A percentile compares a stretch with the other conserved stretches of the same genome.
Conservation (phyloP, 2,113 vertebrate species). For the Cranoglanis bouderius region DNA sequence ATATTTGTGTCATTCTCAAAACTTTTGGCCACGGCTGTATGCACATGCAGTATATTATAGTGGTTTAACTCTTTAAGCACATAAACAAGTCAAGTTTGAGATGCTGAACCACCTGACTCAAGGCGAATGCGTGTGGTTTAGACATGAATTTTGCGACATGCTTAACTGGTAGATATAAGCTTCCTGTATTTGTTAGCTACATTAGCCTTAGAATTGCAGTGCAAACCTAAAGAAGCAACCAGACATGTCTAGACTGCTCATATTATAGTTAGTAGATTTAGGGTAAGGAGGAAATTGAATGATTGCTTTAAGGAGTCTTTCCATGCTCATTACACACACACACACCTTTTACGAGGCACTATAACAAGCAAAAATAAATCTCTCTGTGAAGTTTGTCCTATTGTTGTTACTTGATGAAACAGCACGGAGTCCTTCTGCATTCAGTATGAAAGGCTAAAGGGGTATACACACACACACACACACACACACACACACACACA, state of each 20-base stretch:
- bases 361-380: neutral
- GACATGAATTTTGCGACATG: neutral
- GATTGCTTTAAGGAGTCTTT: neutral
- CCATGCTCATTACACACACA: neutral
- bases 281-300: neutral
- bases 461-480: neutral
- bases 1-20: no score
- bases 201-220: neutral
- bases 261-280: neutral
- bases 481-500: neutral
- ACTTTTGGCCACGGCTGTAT: no score
- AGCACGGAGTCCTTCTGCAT: constrained; percentile 18
- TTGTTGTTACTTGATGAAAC: neutral
- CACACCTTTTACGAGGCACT: neutral
- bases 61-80: no score
- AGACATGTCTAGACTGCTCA: neutral
- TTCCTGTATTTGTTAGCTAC: neutral
- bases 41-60: no score
- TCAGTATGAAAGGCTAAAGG: constrained; percentile 1
- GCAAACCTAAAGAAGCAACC: neutral
- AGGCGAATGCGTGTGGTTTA: neutral
- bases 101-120: no score
- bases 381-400: neutral
- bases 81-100: no score
- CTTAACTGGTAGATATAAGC: neutral